These are phyloP conservation scores for Flexamia atlantica DNA, from an alignment of 2,888 invertebrate species.

Conservation along the genomic window DNA sequence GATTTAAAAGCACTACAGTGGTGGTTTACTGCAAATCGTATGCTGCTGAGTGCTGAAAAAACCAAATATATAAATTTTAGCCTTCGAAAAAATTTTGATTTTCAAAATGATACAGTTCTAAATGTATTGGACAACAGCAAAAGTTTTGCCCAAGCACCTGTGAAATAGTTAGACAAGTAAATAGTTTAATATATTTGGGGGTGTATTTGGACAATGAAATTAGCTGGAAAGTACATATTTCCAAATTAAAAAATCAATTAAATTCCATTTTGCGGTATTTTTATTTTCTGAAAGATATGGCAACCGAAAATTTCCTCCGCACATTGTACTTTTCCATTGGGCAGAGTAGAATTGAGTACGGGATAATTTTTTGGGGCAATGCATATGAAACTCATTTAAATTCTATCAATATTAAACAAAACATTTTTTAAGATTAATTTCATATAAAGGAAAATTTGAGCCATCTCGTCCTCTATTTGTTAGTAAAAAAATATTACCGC, in stretches of 20 bases:
- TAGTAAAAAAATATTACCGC: too few species aligned
- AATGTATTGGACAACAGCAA: too few species aligned
- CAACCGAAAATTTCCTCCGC: background rate
- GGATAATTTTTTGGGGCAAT: too few species aligned
- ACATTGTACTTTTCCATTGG: background rate
- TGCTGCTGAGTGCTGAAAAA: slow-evolving; percentile 12
- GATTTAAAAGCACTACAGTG: background rate
- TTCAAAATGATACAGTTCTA: background rate
- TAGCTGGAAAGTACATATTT: background rate
- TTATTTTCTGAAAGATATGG: background rate
- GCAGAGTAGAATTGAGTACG: too few species aligned
- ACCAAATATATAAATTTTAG: background rate
- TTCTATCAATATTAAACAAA: too few species aligned
- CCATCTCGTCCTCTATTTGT: too few species aligned
- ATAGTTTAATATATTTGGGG: slow-evolving; percentile 27
- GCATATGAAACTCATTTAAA: too few species aligned
- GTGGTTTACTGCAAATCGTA: slow-evolving; percentile 1
- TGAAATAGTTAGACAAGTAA: background rate
- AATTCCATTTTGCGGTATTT: background rate
- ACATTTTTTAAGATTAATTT: too few species aligned
- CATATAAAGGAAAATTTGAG: too few species aligned
- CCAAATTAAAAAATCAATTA: background rate
- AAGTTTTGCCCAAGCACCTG: too few species aligned
- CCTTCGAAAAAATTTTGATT: background rate
- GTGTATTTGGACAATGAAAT: background rate